Conservation (phyloP, 2,888 invertebrate genomes). For the Andrena flavipes region DNA sequence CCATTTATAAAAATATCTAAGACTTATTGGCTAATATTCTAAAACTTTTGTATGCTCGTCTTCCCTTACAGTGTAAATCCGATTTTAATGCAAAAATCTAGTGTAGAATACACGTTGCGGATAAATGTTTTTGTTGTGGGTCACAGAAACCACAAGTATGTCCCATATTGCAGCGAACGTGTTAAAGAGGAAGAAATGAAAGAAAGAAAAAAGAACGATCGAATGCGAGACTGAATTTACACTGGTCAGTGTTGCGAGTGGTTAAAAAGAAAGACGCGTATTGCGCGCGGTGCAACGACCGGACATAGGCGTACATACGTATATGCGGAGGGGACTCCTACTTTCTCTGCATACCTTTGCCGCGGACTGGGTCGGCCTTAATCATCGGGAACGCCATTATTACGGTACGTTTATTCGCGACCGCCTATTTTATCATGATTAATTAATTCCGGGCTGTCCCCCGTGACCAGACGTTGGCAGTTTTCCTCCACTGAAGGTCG, state of each 20-base stretch:
- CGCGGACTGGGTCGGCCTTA: conserved; percentile 75
- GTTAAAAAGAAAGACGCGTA: conserved; percentile 57
- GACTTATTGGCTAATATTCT: no score
- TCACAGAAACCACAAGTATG: no score
- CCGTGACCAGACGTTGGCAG: conserved; percentile 4
- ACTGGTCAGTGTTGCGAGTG: conserved; percentile 17
- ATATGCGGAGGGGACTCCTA: conserved; percentile 68
- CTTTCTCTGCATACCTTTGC: conserved; percentile 78
- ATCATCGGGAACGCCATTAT: conserved; percentile 72
- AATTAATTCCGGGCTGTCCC: conserved; percentile 66
- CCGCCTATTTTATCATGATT: conserved; percentile 65
- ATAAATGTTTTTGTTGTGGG: no score
- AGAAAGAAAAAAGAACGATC: not conserved
- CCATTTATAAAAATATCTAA: no score
- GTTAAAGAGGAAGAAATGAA: not conserved
- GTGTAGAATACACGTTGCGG: no score
- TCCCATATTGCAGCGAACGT: not conserved
- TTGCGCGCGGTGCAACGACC: conserved; percentile 73
- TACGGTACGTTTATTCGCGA: conserved; percentile 65
- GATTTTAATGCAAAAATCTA: no score
- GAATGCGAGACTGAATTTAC: conserved; percentile 32
- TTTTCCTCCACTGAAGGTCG: conserved; percentile 12
- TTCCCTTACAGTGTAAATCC: no score
- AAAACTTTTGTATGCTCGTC: no score
- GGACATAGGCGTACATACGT: conserved; percentile 75